Percentiles rank a stretch among this genome's conserved stretches.
These are phyloP conservation scores for Camponotus fellah DNA, from an alignment of 2,888 invertebrate genomes.

Conservation along the genomic window DNA sequence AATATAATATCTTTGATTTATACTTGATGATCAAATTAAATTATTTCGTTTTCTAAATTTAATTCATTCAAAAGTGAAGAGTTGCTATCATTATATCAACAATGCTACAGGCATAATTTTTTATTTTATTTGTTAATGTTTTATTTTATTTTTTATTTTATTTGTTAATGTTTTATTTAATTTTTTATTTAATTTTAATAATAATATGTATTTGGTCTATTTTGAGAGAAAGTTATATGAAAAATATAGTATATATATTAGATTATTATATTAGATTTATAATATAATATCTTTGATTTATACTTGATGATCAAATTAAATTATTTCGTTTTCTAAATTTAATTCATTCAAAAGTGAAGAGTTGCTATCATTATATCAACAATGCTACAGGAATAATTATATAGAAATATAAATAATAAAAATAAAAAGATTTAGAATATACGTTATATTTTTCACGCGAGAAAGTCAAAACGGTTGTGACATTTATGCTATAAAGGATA, in stretches of 20 bases:
- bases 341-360: neutral
- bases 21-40: neutral
- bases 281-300: neutral
- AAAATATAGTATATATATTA: neutral
- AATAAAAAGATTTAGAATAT: neutral
- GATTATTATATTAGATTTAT: neutral
- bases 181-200: neutral
- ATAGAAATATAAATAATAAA: neutral
- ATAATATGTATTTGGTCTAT: neutral
- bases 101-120: neutral
- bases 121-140: too few relatives aligned
- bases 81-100: neutral
- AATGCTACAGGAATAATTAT: neutral
- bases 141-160: neutral
- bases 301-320: neutral
- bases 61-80: neutral
- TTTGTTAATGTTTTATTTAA: neutral
- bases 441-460: neutral
- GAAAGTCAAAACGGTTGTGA: neutral
- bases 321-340: neutral
- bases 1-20: neutral
- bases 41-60: neutral
- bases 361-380: neutral
- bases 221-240: neutral
- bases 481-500: neutral